Conservation (phyloP, 2,797 vertebrate genomes). For the Leuciscus waleckii region DNA sequence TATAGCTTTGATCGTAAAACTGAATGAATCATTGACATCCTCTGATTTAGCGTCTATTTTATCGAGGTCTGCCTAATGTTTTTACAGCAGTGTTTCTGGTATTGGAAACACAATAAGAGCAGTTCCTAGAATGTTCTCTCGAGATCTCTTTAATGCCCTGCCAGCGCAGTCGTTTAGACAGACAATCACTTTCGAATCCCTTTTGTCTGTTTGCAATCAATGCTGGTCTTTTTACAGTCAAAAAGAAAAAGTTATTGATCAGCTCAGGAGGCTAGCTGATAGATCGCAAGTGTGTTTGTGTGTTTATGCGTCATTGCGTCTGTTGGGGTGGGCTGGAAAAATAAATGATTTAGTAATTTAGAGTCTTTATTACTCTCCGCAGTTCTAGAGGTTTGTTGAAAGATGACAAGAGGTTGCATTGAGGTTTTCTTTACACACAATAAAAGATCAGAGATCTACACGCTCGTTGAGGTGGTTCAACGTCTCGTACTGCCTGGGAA, state of each 20-base stretch:
- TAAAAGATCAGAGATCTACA: constrained; percentile 38
- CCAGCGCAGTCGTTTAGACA: constrained; percentile 44
- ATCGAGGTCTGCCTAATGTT: constrained; percentile 45
- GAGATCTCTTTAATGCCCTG: constrained; percentile 52
- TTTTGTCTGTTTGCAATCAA: constrained; percentile 52
- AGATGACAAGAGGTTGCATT: constrained; percentile 15
- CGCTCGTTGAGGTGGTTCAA: constrained; percentile 14
- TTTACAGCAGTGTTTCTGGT: constrained; percentile 48
- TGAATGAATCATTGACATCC: constrained; percentile 43
- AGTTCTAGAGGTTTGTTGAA: constrained; percentile 38
- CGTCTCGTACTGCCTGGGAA: constrained; percentile 62
- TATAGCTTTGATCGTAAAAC: constrained; percentile 39
- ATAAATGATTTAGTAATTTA: constrained; percentile 40
- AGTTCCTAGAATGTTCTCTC: constrained; percentile 35
- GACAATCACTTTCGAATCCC: constrained; percentile 54
- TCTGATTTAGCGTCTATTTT: constrained; percentile 27
- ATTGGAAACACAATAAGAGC: constrained; percentile 45
- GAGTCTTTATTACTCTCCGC: constrained; percentile 47
- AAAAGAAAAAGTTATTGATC: constrained; percentile 57
- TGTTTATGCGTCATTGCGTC: constrained; percentile 6
- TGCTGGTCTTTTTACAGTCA: constrained; percentile 54
- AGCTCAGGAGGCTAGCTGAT: constrained; percentile 38
- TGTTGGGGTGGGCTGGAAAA: constrained; percentile 35
- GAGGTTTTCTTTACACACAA: constrained; percentile 50
- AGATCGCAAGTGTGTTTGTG: constrained; percentile 42